A percentile compares a stretch with the other conserved stretches of the same genome.
Evolutionary conservation across 2,797 vertebrate species (phyloP).

Genomic region (Cyclura pinguis): DNA sequence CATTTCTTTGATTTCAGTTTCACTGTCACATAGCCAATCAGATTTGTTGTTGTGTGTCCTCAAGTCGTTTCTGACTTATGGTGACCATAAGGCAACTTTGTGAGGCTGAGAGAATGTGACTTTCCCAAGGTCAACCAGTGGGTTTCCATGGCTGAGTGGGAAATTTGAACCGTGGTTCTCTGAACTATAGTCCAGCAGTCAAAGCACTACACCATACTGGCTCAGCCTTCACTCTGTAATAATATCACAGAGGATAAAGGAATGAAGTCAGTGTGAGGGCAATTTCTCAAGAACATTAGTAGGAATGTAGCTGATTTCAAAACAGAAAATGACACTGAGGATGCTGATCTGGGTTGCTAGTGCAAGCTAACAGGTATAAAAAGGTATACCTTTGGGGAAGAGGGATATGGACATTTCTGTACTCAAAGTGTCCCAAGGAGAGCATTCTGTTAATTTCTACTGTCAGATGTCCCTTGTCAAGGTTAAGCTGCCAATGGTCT

Average conservation of each 20-base stretch:
- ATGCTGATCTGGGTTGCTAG: not conserved
- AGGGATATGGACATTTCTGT: not conserved
- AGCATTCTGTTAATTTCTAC: not conserved
- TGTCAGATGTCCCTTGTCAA: conserved; percentile 40
- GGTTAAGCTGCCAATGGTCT: conserved; percentile 11
- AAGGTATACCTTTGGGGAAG: no score
- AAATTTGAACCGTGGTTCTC: no score
- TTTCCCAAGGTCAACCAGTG: no score
- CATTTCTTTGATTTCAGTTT: not conserved
- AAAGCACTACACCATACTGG: no score
- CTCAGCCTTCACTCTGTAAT: no score
- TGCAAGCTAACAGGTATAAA: not conserved
- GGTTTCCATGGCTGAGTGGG: no score
- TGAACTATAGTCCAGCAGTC: no score
- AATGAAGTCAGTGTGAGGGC: not conserved
- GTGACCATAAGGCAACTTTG: no score
- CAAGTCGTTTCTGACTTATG: no score
- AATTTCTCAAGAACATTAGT: not conserved
- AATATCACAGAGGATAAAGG: not conserved
- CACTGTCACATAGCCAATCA: not conserved
- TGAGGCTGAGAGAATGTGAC: no score
- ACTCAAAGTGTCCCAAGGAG: not conserved
- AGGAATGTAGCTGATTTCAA: not conserved
- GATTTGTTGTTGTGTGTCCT: not conserved
- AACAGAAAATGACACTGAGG: not conserved